phyloP scores from a whole-genome alignment of 2,888 invertebrate species.

The Quadriops clusia region DNA sequence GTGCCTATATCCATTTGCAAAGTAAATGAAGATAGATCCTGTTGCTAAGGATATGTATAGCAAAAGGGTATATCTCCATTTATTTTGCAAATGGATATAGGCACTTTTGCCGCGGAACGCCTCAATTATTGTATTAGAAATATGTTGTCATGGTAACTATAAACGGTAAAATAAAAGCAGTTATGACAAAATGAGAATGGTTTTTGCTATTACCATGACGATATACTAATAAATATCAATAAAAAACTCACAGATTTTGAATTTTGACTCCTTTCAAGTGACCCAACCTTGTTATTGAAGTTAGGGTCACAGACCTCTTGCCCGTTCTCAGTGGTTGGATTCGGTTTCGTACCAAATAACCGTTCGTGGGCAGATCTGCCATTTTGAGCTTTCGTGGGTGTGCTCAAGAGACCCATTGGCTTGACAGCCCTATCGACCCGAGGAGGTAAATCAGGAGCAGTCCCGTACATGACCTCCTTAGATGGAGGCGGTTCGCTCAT shows the following conservation, averaged over 20 bases:
- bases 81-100: too few relatives aligned
- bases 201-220: too few relatives aligned
- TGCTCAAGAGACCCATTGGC: constrained; percentile 46
- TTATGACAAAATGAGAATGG: too few relatives aligned
- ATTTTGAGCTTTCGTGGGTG: constrained; percentile 32
- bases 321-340: constrained; percentile 21
- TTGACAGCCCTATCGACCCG: constrained; percentile 68
- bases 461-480: constrained; percentile 32
- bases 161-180: too few relatives aligned
- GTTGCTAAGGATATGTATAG: too few relatives aligned
- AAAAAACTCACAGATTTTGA: constrained; percentile 37
- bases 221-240: too few relatives aligned
- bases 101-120: too few relatives aligned
- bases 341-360: constrained; percentile 47
- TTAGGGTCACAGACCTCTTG: constrained; percentile 20
- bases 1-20: too few relatives aligned
- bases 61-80: too few relatives aligned
- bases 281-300: constrained; percentile 30
- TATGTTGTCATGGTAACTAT: neutral
- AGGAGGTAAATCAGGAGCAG: constrained; percentile 73
- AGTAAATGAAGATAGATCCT: too few relatives aligned
- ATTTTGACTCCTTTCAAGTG: constrained; percentile 35
- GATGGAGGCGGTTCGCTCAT: constrained; percentile 27
- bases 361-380: constrained; percentile 57
- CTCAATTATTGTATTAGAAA: too few relatives aligned